phyloP scores from a whole-genome alignment of 2,888 invertebrate genomes.

The Dolichopus griseipennis region DNA sequence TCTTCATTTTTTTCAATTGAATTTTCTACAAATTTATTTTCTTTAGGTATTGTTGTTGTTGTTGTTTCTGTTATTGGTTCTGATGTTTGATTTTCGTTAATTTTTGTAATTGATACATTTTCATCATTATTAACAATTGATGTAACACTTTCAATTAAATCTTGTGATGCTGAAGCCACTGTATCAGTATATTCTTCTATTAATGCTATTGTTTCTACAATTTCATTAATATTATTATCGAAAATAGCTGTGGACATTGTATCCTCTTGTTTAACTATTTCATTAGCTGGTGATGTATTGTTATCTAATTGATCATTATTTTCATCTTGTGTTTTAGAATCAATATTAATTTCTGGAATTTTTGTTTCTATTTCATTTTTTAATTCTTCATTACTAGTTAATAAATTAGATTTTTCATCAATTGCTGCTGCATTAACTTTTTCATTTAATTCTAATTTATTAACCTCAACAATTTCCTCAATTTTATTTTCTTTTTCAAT shows the following conservation, averaged over 20 bases:
- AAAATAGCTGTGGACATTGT: neutral
- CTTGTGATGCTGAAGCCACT: neutral
- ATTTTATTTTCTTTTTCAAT: neutral
- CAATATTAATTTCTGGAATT: too few relatives aligned
- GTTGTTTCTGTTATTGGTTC: neutral
- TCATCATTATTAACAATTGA: neutral
- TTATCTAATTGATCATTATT: neutral
- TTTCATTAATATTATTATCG: neutral
- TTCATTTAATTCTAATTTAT: too few relatives aligned
- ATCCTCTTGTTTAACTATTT: neutral
- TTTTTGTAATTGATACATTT: neutral
- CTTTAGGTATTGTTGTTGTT: neutral
- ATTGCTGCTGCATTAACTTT: neutral
- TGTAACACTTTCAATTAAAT: neutral
- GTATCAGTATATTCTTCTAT: neutral
- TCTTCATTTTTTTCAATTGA: neutral
- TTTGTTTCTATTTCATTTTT: neutral
- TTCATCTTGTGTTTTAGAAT: neutral
- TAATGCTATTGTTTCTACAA: neutral
- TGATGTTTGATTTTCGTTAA: neutral
- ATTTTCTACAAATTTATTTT: neutral
- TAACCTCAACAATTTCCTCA: too few relatives aligned
- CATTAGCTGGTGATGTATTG: neutral
- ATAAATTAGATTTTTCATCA: neutral
- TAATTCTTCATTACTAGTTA: neutral